Evolutionary conservation across 2,797 vertebrate genomes (phyloP).

Genomic region (Takifugu rubripes): DNA sequence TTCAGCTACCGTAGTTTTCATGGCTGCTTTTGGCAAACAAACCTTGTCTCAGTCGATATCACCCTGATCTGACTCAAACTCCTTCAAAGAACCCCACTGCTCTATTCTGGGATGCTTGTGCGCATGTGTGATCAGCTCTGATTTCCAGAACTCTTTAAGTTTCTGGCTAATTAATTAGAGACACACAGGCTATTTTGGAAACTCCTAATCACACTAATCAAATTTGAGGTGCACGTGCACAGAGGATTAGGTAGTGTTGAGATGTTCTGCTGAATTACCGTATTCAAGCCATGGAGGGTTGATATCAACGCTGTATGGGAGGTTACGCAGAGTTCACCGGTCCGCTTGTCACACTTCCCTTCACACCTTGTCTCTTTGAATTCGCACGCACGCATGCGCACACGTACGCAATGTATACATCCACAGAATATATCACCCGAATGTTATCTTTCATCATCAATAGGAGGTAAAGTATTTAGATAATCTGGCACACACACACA

Average conservation of each 20-base stretch:
- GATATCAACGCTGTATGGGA: slow-evolving; percentile 61
- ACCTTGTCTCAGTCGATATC: slow-evolving; percentile 8
- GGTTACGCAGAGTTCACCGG: slow-evolving; percentile 73
- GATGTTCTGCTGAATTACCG: slow-evolving; percentile 67
- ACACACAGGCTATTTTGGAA: too few species aligned
- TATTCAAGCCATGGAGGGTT: slow-evolving; percentile 68
- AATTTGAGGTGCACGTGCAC: slow-evolving; percentile 44
- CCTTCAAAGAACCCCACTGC: not conserved
- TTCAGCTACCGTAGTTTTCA: slow-evolving; percentile 1
- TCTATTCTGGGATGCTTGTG: not conserved
- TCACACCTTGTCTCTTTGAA: slow-evolving; percentile 53
- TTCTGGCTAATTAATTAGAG: slow-evolving; percentile 15
- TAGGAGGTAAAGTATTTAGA: not conserved
- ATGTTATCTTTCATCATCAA: slow-evolving; percentile 4
- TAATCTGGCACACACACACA: not conserved
- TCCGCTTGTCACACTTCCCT: slow-evolving; percentile 49
- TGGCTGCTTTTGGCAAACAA: slow-evolving; percentile 13
- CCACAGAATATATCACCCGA: slow-evolving; percentile 15
- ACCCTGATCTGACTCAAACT: slow-evolving; percentile 5
- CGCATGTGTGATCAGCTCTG: too few species aligned
- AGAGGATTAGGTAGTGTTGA: slow-evolving; percentile 49
- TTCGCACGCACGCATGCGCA: slow-evolving; percentile 13
- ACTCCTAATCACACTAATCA: slow-evolving; percentile 11
- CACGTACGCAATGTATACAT: slow-evolving; percentile 1
- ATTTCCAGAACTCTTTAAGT: slow-evolving; percentile 1